phyloP scores from a whole-genome alignment of 2,113 vertebrate genomes.

The Bufo gargarizans region DNA sequence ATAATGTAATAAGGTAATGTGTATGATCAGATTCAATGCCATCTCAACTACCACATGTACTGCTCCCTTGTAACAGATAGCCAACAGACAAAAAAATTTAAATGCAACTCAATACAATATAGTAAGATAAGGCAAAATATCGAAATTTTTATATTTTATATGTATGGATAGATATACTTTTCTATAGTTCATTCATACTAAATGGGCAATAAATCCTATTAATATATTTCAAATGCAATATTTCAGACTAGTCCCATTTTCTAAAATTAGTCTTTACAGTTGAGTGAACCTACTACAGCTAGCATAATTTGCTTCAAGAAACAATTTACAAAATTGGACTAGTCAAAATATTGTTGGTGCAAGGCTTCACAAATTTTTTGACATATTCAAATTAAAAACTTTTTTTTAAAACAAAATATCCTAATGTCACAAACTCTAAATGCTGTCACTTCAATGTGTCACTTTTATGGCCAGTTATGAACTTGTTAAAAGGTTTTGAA shows the following conservation, averaged over 20 bases:
- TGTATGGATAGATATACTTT: too few species aligned
- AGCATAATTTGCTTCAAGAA: conserved; percentile 6
- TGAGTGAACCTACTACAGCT: neutral
- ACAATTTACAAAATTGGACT: conserved; percentile 16
- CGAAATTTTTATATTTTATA: too few species aligned
- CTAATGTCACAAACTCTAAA: neutral
- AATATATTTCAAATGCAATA: neutral
- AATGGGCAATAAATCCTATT: neutral
- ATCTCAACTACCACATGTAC: neutral
- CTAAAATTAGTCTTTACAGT: neutral
- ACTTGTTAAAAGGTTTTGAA: neutral
- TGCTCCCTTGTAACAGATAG: neutral
- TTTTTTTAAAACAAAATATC: neutral
- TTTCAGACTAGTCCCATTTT: neutral
- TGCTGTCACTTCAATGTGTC: neutral
- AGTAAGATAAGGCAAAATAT: neutral
- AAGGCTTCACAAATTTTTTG: neutral
- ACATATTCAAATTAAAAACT: neutral
- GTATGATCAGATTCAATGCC: neutral
- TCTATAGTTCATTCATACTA: neutral
- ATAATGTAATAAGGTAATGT: neutral
- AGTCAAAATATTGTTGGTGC: neutral
- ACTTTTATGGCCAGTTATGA: neutral
- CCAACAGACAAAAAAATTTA: neutral
- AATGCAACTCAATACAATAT: neutral